Percentiles rank a stretch among this genome's conserved stretches.
phyloP scores from a whole-genome alignment of 2,113 vertebrate species.

The Calidris pugnax region DNA sequence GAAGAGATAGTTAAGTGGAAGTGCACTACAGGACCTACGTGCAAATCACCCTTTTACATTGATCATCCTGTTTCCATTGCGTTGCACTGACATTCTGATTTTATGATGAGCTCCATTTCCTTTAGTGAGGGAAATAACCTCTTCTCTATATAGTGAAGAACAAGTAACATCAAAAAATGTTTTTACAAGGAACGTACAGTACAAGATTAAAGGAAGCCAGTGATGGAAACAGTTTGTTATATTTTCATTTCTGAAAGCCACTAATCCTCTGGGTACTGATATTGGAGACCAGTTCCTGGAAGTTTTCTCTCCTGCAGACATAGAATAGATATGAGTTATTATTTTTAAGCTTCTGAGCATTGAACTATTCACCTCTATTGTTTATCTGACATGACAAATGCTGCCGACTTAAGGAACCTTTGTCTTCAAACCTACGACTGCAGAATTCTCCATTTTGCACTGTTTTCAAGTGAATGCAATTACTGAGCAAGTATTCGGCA shows the following conservation, averaged over 20 bases:
- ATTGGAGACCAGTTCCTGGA: slow-evolving; percentile 65
- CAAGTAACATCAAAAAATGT: slow-evolving; percentile 48
- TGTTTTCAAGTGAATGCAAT: slow-evolving; percentile 29
- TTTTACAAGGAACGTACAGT: slow-evolving; percentile 31
- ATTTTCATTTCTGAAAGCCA: slow-evolving; percentile 70
- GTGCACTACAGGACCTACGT: not conserved
- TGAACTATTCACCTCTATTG: slow-evolving; percentile 69
- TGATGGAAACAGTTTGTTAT: slow-evolving; percentile 57
- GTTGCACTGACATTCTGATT: slow-evolving; percentile 4
- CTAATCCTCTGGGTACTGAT: slow-evolving; percentile 67
- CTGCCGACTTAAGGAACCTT: slow-evolving; percentile 50
- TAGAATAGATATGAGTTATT: slow-evolving; percentile 69
- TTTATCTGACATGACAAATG: slow-evolving; percentile 71
- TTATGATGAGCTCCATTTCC: slow-evolving; percentile 39
- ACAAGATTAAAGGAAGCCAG: slow-evolving; percentile 61
- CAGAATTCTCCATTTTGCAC: slow-evolving; percentile 51
- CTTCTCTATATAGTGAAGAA: slow-evolving; percentile 14
- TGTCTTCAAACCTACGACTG: slow-evolving; percentile 48
- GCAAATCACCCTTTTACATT: not conserved
- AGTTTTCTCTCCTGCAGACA: slow-evolving; percentile 67
- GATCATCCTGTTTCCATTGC: slow-evolving; percentile 29
- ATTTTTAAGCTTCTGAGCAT: slow-evolving; percentile 69
- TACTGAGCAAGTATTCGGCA: slow-evolving; percentile 23
- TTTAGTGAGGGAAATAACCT: slow-evolving; percentile 13
- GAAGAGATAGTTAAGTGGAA: not conserved